These are phyloP conservation scores for Ectemnius continuus DNA, from an alignment of 2,888 invertebrate genomes.

Conservation along the genomic window DNA sequence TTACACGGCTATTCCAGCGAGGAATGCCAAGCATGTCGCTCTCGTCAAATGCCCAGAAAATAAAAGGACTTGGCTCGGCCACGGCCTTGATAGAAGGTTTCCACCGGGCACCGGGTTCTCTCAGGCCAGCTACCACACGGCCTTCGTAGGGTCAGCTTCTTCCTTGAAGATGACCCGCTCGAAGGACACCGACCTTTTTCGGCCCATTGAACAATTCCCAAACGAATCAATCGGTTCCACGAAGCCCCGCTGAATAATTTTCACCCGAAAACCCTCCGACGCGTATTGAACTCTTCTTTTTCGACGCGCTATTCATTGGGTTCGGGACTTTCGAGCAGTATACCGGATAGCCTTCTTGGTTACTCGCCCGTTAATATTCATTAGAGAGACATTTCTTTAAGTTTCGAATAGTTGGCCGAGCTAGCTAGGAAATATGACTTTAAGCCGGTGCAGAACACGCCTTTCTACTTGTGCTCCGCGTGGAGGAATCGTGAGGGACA, in stretches of 20 bases:
- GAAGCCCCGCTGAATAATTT: background rate
- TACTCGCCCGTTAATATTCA: too few relatives aligned
- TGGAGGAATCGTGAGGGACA: background rate
- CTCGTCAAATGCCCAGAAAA: conserved; percentile 76
- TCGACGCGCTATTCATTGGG: too few relatives aligned
- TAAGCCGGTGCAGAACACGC: background rate
- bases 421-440: too few relatives aligned
- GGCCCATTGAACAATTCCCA: conserved; percentile 16
- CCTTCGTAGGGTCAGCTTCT: conserved; percentile 37
- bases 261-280: background rate
- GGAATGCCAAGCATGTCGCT: conserved; percentile 76
- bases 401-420: too few relatives aligned
- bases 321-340: too few relatives aligned
- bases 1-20: conserved; percentile 70
- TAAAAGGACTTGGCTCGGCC: conserved; percentile 70
- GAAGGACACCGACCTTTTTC: conserved; percentile 29
- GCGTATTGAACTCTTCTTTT: too few relatives aligned
- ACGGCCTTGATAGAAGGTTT: conserved; percentile 70
- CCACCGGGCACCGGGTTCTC: conserved; percentile 49
- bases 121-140: conserved; percentile 38
- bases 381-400: too few relatives aligned
- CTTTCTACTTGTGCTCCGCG: conserved; percentile 25
- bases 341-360: too few relatives aligned
- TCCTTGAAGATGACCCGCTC: conserved; percentile 49
- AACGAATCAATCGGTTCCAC: conserved; percentile 3